Conservation (phyloP, 2,113 vertebrate genomes). For the Siniperca knerii region DNA sequence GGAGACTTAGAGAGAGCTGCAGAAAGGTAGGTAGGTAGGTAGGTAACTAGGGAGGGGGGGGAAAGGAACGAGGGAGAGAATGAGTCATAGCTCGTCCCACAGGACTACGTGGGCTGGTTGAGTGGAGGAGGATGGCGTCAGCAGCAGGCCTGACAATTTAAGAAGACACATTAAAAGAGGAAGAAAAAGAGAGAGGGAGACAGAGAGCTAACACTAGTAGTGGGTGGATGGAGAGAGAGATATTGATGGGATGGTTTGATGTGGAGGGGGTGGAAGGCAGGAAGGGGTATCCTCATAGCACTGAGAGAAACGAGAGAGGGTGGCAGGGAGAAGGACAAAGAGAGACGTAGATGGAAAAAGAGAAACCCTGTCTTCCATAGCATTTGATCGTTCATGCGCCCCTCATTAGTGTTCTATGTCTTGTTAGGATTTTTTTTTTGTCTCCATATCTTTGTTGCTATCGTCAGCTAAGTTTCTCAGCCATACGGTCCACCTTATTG, state of each 20-base stretch:
- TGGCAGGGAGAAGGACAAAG: constrained; percentile 46
- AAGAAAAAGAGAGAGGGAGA: constrained; percentile 58
- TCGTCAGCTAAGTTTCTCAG: background rate
- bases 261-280: constrained; percentile 52
- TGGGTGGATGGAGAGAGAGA: constrained; percentile 60
- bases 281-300: constrained; percentile 75
- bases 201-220: constrained; percentile 32
- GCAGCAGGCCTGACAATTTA: constrained; percentile 81
- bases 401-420: constrained; percentile 6
- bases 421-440: background rate
- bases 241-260: constrained; percentile 61
- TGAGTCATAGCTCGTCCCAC: constrained; percentile 87
- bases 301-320: constrained; percentile 33
- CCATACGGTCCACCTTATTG: background rate
- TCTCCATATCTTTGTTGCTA: background rate
- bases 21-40: constrained; percentile 72
- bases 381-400: constrained; percentile 35
- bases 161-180: constrained; percentile 80
- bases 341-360: constrained; percentile 58
- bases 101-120: constrained; percentile 83
- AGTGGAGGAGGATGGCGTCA: constrained; percentile 86
- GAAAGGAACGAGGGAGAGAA: constrained; percentile 70
- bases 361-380: constrained; percentile 70
- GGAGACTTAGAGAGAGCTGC: constrained; percentile 56
- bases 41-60: constrained; percentile 72